Base-by-base conservation (phyloP, 2,888 invertebrate species). In the Cistogaster globosa region DNA sequence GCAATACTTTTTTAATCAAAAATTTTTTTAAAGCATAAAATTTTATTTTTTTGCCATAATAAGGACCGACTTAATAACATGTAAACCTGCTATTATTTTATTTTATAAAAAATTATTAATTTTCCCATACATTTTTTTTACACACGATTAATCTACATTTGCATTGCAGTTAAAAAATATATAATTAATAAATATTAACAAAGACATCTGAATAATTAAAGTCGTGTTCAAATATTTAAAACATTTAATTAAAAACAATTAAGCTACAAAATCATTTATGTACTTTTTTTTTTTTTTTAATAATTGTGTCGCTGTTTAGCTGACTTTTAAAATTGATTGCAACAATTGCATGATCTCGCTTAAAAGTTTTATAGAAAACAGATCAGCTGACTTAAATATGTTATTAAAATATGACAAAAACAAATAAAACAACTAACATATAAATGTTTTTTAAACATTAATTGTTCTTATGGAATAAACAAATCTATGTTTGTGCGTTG, bases 241-340 rank as follows among this genome's bases (percentile, higher is more conserved):
- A 81, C 63, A 74, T 74, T 84, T 69, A 84, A 84, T 84, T 85
- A 78, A 82, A 85, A 85, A 62, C 78, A 85, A 85, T 85, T 81
- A 85, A 85, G 75, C 63, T 78, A 75, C 71, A 85, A 78, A 81
- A 74, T 75, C 57, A 78, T 78, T 78, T 69, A 81, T 81, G 65
- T 74, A 81, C 63, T 78, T 53, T 71, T 74, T 22, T 71, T 71
- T 74, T 22, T 71, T 77, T 62, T 42, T n/a, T 18, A 74, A 26
- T 16, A 75, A 72, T 74, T 77, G 55, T 72, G n/a, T 12, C 42
- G 32, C 55, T 72, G 32, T 32, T 32, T 5, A 32, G 32, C 6
- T 32, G 8, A 32, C 20, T 42, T 69, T 62, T 16, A 12, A 60
- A 75, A 68, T 57, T 77, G 32, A 32, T 7, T 32, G 32, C 32